Evolutionary conservation across 2,888 invertebrate species (phyloP).

Genomic region (Cephus sareptanus): DNA sequence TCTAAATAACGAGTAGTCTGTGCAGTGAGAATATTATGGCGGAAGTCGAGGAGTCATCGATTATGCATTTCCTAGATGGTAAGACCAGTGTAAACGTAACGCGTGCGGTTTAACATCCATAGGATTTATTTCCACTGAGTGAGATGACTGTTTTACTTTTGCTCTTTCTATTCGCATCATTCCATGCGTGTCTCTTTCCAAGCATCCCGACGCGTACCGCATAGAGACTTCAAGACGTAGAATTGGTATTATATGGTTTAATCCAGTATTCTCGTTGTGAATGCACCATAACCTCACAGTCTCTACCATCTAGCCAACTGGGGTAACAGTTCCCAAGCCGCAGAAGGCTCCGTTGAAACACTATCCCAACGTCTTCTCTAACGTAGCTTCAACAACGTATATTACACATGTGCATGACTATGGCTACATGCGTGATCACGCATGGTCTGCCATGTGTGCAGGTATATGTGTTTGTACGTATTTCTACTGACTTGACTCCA

Average conservation of each 20-base stretch:
- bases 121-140: neutral
- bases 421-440: constrained; percentile 1
- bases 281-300: constrained; percentile 48
- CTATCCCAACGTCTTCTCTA: constrained; percentile 1
- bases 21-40: neutral
- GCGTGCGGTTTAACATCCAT: neutral
- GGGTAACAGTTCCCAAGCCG: constrained; percentile 55
- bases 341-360: constrained; percentile 8
- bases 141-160: neutral
- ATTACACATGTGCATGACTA: constrained; percentile 1
- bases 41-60: neutral
- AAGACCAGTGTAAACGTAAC: neutral
- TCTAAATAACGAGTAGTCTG: neutral
- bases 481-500: neutral
- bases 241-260: neutral
- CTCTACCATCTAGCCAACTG: constrained; percentile 49
- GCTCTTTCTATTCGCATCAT: neutral
- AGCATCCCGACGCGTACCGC: neutral
- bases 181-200: neutral
- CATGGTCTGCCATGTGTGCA: neutral
- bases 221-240: neutral
- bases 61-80: neutral
- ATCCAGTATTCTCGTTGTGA: constrained; percentile 33
- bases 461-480: neutral
- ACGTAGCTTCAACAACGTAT: neutral